Evolutionary conservation across 2,888 invertebrate genomes (phyloP).

Genomic region (Hirtodrosophila alboralis): DNA sequence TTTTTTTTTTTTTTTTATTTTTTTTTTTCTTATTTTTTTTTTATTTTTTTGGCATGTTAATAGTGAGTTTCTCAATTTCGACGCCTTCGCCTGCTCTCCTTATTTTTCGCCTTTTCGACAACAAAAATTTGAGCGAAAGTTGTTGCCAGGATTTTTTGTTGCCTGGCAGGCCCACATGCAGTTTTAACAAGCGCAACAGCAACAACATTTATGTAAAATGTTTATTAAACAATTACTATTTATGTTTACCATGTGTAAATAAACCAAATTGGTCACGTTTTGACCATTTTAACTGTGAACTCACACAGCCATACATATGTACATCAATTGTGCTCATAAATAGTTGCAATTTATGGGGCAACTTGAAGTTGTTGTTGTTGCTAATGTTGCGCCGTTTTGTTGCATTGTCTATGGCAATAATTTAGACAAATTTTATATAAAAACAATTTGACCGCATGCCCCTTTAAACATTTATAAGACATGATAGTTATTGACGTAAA

Average conservation of each 20-base stretch:
- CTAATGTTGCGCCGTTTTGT: slow-evolving; percentile 26
- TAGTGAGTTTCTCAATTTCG: too few species aligned
- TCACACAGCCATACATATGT: slow-evolving; percentile 32
- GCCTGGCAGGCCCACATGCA: slow-evolving; percentile 30
- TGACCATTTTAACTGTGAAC: slow-evolving; percentile 75
- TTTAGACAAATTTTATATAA: slow-evolving; percentile 60
- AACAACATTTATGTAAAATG: slow-evolving; percentile 46
- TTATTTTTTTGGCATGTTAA: slow-evolving; percentile 47
- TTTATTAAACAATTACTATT: slow-evolving; percentile 74
- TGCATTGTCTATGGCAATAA: slow-evolving; percentile 32
- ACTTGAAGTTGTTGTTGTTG: slow-evolving; percentile 26
- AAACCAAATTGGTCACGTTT: slow-evolving; percentile 84
- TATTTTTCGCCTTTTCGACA: slow-evolving; percentile 9
- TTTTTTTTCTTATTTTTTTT: too few species aligned
- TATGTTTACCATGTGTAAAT: slow-evolving; percentile 84
- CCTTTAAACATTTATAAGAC: slow-evolving; percentile 29
- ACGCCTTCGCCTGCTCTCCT: not conserved
- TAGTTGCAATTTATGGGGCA: slow-evolving; percentile 69
- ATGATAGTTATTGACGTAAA: not conserved
- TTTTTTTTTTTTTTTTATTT: too few species aligned
- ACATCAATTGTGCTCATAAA: slow-evolving; percentile 65
- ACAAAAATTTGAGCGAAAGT: slow-evolving; percentile 49
- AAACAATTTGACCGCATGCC: slow-evolving; percentile 57
- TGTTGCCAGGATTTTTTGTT: slow-evolving; percentile 1
- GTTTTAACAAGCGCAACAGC: slow-evolving; percentile 12